phyloP scores from a whole-genome alignment of 2,113 vertebrate species.

The Bufo bufo region DNA sequence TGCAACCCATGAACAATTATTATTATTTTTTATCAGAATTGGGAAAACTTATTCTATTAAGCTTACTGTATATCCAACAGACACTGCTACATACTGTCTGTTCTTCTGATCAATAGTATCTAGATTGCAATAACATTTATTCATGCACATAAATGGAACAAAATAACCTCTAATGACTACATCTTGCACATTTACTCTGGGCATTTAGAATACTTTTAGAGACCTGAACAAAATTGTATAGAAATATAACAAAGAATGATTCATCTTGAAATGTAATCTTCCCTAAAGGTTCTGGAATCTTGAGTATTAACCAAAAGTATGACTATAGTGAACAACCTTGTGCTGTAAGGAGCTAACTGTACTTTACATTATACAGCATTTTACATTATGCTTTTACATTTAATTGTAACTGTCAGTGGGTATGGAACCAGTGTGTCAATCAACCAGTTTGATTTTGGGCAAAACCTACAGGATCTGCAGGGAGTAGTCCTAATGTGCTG shows the following conservation, averaged over 20 bases:
- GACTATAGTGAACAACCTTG: not conserved
- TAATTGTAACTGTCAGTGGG: too few relatives aligned
- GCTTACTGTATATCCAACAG: not conserved
- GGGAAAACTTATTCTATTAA: not conserved
- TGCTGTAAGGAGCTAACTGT: too few relatives aligned
- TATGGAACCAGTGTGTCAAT: too few relatives aligned
- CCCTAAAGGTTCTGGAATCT: not conserved
- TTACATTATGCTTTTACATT: too few relatives aligned
- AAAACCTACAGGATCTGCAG: too few relatives aligned
- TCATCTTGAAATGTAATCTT: not conserved
- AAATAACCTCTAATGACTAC: not conserved
- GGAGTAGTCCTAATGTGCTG: too few relatives aligned
- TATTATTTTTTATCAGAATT: too few relatives aligned
- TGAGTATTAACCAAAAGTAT: not conserved
- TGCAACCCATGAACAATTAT: too few relatives aligned
- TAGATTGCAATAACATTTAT: slow-evolving; percentile 6
- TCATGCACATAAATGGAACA: slow-evolving; percentile 4
- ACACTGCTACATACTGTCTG: not conserved
- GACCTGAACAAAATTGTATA: not conserved
- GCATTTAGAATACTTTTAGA: not conserved
- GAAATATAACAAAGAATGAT: not conserved
- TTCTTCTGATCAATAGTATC: not conserved
- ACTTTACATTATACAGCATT: too few relatives aligned
- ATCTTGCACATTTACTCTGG: not conserved
- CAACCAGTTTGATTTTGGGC: too few relatives aligned